Evolutionary conservation across 2,113 vertebrate species (phyloP).

Genomic region (Trematomus loennbergii): DNA sequence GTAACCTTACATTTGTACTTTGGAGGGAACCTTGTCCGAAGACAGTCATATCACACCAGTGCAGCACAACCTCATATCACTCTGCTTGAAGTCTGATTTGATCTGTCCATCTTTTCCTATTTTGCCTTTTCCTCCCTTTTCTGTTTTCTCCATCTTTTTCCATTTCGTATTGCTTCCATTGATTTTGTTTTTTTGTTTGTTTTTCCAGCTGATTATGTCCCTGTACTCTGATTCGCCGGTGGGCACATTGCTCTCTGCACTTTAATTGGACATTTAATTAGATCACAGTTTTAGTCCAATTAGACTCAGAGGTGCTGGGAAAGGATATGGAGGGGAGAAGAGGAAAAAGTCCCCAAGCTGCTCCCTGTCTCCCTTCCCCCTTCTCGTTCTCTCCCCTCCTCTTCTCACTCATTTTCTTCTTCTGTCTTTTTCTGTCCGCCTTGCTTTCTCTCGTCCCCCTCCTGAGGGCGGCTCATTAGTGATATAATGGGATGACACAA

Average conservation of each 20-base stretch:
- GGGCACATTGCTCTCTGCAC: conserved; percentile 85
- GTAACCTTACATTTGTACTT: neutral
- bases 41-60: neutral
- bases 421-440: conserved; percentile 62
- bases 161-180: conserved; percentile 73
- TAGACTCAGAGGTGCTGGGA: conserved; percentile 80
- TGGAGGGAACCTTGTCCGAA: neutral
- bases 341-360: conserved; percentile 77
- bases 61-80: conserved; percentile 17
- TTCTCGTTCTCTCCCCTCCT: conserved; percentile 14
- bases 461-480: conserved; percentile 78
- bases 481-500: conserved; percentile 78
- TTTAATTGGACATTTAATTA: conserved; percentile 90
- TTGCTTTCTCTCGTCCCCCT: conserved; percentile 50
- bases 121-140: conserved; percentile 46
- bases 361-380: conserved; percentile 47
- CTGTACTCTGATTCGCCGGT: conserved; percentile 81
- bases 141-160: conserved; percentile 62
- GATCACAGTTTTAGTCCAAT: conserved; percentile 89
- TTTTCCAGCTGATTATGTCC: conserved; percentile 87
- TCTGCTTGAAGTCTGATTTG: conserved; percentile 32
- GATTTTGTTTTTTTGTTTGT: conserved; percentile 88
- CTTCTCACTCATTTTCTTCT: conserved; percentile 61
- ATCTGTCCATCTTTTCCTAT: conserved; percentile 54
- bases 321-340: conserved; percentile 61